Evolutionary conservation across 2,113 vertebrate genomes (phyloP).

Genomic region (Panthera leo): DNA sequence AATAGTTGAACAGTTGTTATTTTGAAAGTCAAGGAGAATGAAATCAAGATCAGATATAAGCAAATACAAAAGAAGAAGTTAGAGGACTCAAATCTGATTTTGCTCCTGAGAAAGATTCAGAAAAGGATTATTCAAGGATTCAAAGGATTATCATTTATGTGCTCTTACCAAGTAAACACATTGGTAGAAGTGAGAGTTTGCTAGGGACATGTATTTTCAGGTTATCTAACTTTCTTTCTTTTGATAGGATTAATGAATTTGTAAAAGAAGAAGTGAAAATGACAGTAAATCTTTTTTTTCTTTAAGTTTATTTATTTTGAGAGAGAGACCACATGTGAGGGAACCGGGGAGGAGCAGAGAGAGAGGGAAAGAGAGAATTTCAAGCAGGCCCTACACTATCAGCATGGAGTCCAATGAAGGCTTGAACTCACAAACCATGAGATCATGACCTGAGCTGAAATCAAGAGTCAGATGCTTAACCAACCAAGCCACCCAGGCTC

Average conservation of each 20-base stretch:
- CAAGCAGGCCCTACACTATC: too few species aligned
- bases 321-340: too few species aligned
- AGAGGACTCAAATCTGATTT: neutral
- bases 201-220: slow-evolving; percentile 12
- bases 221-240: slow-evolving; percentile 8
- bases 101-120: neutral
- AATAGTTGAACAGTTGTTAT: neutral
- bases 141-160: neutral
- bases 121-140: neutral
- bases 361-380: too few species aligned
- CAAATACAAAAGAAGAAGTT: neutral
- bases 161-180: neutral
- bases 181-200: neutral
- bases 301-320: too few species aligned
- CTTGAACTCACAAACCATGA: too few species aligned
- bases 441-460: too few species aligned
- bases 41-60: neutral
- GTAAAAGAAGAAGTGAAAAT: neutral
- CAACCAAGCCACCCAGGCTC: too few species aligned
- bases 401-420: too few species aligned
- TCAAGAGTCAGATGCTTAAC: too few species aligned
- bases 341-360: too few species aligned
- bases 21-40: slow-evolving; percentile 41
- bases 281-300: neutral
- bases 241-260: neutral